phyloP scores from a whole-genome alignment of 1,140 invertebrate species.

The Heterodera carotae region DNA sequence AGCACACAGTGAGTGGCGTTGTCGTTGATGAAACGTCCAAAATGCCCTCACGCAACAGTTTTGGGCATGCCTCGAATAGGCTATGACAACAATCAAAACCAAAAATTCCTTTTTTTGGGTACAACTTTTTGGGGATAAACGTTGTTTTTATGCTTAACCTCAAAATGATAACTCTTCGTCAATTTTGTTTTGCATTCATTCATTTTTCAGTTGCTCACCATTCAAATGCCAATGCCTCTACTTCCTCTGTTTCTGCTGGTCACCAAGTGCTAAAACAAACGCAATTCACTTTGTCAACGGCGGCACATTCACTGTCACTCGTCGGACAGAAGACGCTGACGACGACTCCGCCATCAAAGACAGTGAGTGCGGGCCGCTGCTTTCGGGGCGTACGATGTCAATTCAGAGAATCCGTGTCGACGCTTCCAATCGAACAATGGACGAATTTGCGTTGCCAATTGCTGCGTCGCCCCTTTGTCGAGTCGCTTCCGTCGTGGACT shows the following conservation, averaged over 20 bases:
- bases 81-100: no score
- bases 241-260: not conserved
- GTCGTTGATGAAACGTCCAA: no score
- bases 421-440: conserved; percentile 30
- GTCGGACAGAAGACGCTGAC: conserved; percentile 1
- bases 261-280: not conserved
- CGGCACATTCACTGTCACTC: no score
- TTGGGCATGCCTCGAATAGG: no score
- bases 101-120: no score
- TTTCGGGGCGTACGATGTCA: not conserved
- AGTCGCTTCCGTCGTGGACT: not conserved
- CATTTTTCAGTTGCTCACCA: not conserved
- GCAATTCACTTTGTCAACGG: not conserved
- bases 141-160: no score
- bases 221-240: not conserved
- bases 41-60: no score
- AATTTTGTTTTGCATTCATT: no score
- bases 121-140: no score
- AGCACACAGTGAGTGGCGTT: not conserved
- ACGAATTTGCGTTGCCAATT: conserved; percentile 27
- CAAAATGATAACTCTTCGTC: no score
- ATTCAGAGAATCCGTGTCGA: conserved; percentile 35
- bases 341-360: not conserved
- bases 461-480: not conserved
- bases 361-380: no score